phyloP scores from a whole-genome alignment of 2,888 invertebrate species.

The Meliscaeva auricollis region DNA sequence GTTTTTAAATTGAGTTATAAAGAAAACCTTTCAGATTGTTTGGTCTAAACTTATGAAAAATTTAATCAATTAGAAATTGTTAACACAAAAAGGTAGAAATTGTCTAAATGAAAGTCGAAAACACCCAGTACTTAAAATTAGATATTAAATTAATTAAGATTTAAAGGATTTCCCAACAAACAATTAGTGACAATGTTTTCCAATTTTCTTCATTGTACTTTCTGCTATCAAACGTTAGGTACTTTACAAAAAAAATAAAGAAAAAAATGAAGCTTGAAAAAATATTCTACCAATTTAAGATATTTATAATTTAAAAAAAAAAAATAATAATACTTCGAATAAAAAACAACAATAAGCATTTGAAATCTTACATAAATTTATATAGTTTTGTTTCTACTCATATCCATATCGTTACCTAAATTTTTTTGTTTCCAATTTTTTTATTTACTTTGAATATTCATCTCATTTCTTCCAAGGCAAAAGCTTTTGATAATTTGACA shows the following conservation, averaged over 20 bases:
- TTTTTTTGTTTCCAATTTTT: slow-evolving; percentile 9
- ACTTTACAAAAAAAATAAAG: slow-evolving; percentile 4
- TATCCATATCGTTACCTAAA: slow-evolving; percentile 56
- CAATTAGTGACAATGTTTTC: too few species aligned
- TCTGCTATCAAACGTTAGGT: slow-evolving; percentile 42
- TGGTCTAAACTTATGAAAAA: too few species aligned
- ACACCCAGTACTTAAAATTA: too few species aligned
- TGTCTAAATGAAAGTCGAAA: too few species aligned
- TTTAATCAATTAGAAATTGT: too few species aligned
- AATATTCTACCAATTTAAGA: neutral
- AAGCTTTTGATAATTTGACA: slow-evolving; percentile 71
- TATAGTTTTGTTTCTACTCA: slow-evolving; percentile 49
- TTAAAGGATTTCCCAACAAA: too few species aligned
- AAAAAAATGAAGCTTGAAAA: slow-evolving; percentile 10
- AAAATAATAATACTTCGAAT: slow-evolving; percentile 1
- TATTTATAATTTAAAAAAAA: neutral
- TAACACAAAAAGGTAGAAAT: too few species aligned
- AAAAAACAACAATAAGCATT: slow-evolving; percentile 37
- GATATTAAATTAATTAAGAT: too few species aligned
- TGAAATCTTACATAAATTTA: slow-evolving; percentile 13
- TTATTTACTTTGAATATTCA: slow-evolving; percentile 45
- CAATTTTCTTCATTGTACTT: slow-evolving; percentile 38
- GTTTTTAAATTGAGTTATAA: too few species aligned
- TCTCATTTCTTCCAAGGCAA: slow-evolving; percentile 73
- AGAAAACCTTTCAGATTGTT: too few species aligned